Evolutionary conservation across 2,113 vertebrate genomes (phyloP).

Genomic region (Telmatochromis brichardi): DNA sequence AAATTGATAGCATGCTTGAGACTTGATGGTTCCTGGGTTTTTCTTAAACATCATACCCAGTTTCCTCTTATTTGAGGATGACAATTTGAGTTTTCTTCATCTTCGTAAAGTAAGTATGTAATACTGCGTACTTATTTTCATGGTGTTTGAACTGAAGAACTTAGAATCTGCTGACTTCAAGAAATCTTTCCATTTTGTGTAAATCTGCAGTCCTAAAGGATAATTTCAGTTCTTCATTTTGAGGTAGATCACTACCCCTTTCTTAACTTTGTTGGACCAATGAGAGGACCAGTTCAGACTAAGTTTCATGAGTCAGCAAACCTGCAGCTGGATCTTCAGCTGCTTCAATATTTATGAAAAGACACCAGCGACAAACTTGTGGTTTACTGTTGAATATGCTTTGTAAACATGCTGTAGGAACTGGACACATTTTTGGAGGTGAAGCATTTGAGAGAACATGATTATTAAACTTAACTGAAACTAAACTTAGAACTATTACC

Average conservation of each 20-base stretch:
- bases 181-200: fast-evolving
- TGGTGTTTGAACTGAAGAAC: fast-evolving
- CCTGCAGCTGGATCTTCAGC: not conserved
- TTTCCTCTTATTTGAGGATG: fast-evolving
- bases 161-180: not conserved
- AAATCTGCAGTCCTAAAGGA: not conserved
- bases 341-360: no score
- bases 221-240: not conserved
- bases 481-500: no score
- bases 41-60: fast-evolving
- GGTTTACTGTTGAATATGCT: no score
- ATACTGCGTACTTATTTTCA: fast-evolving
- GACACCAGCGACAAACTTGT: fast-evolving
- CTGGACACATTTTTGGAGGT: no score
- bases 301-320: fast-evolving
- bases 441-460: no score
- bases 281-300: not conserved
- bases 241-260: not conserved
- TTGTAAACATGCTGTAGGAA: fast-evolving
- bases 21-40: not conserved
- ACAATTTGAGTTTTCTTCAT: not conserved
- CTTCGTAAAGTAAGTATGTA: not conserved
- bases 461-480: no score
- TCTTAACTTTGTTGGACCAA: fast-evolving
- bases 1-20: fast-evolving